A percentile compares a stretch with the other conserved stretches of the same genome.
These are phyloP conservation scores for Archegozetes longisetosus DNA, from an alignment of 1,140 invertebrate species.

Conservation along the genomic window DNA sequence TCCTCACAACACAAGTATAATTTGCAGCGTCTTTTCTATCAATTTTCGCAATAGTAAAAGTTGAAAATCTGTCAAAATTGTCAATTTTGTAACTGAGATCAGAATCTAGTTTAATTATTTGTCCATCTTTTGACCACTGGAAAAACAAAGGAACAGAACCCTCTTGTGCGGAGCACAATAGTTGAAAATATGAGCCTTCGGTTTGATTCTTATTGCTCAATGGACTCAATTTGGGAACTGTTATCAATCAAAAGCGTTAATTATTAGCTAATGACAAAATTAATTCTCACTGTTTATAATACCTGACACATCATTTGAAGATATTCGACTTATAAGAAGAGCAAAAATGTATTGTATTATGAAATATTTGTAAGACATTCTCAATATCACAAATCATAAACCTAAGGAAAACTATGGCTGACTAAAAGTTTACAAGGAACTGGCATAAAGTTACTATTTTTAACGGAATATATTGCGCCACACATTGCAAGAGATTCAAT, in stretches of 20 bases:
- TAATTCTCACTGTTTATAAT: neutral
- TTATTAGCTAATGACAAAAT: neutral
- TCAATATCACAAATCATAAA: neutral
- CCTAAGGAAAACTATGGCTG: neutral
- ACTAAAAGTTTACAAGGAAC: too few relatives aligned
- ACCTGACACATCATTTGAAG: neutral
- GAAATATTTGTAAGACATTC: neutral
- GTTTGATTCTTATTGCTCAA: slow-evolving; percentile 1
- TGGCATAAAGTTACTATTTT: too few relatives aligned
- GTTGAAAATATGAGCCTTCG: slow-evolving; percentile 7
- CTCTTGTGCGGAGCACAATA: slow-evolving; percentile 1
- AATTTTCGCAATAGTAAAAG: slow-evolving; percentile 29
- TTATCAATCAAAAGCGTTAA: neutral
- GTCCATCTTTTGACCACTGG: slow-evolving; percentile 10
- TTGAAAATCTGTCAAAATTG: slow-evolving; percentile 10
- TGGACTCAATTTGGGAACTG: slow-evolving; percentile 5
- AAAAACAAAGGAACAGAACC: slow-evolving; percentile 8
- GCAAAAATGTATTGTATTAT: neutral
- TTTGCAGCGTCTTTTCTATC: slow-evolving; percentile 44
- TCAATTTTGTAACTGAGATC: neutral
- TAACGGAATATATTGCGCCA: too few relatives aligned
- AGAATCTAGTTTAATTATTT: neutral
- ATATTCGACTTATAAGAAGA: neutral
- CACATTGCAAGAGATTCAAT: too few relatives aligned
- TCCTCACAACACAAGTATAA: slow-evolving; percentile 55